Conservation (phyloP, 2,113 vertebrate genomes). For the Prolemur simus region DNA sequence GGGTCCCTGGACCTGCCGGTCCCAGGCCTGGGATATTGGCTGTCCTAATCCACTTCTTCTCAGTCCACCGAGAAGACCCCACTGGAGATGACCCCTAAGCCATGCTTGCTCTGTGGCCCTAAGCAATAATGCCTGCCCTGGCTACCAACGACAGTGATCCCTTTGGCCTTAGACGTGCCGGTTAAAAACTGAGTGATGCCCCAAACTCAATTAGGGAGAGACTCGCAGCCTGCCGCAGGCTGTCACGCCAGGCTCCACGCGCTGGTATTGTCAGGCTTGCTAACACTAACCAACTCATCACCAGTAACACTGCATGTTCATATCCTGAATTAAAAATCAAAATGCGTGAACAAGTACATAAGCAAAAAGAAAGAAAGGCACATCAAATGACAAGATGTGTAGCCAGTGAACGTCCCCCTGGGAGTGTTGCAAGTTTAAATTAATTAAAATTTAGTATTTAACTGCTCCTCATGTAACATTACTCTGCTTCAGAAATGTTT, state of each 20-base stretch:
- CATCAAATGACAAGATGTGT: conserved; percentile 35
- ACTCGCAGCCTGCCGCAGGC: conserved; percentile 72
- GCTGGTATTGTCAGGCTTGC: conserved; percentile 85
- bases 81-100: conserved; percentile 30
- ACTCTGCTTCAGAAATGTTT: conserved; percentile 90
- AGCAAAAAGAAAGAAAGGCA: background rate
- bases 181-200: conserved; percentile 46
- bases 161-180: conserved; percentile 79
- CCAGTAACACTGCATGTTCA: conserved; percentile 84
- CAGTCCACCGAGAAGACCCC: background rate
- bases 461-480: conserved; percentile 87
- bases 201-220: conserved; percentile 43
- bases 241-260: conserved; percentile 73
- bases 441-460: conserved; percentile 75
- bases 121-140: conserved; percentile 84
- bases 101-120: conserved; percentile 71
- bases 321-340: conserved; percentile 59
- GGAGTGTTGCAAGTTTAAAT: conserved; percentile 80
- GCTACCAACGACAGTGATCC: conserved; percentile 69
- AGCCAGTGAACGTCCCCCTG: conserved; percentile 77
- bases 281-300: conserved; percentile 76
- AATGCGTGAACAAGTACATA: background rate
- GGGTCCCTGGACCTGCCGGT: background rate
- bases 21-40: background rate
- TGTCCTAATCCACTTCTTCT: background rate